Conservation (phyloP, 2,113 vertebrate species). For the Crypturellus undulatus region DNA sequence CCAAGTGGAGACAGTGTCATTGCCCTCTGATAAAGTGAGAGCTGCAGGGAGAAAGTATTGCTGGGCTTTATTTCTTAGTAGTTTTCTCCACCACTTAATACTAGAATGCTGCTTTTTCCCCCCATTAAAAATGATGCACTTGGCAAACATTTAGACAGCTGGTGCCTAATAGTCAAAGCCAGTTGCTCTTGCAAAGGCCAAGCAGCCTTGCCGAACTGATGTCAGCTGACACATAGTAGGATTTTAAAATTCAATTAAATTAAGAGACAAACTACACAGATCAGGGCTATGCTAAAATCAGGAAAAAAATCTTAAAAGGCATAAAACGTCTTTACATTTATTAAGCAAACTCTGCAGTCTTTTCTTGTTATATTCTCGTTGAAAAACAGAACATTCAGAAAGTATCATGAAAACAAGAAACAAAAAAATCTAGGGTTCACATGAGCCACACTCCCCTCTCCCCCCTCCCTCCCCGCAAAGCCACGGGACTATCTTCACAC, state of each 20-base stretch:
- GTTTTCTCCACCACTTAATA: background rate
- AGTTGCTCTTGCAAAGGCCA: conserved; percentile 10
- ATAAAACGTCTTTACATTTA: conserved; percentile 61
- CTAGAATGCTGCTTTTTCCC: background rate
- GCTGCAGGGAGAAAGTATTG: background rate
- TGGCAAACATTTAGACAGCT: conserved; percentile 21
- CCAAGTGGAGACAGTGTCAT: background rate
- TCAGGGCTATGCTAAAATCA: conserved; percentile 47
- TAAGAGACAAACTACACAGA: conserved; percentile 32
- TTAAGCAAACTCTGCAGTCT: conserved; percentile 62
- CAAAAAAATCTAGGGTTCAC: conserved; percentile 14
- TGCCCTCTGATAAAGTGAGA: background rate
- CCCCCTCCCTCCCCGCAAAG: background rate
- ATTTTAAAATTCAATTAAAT: conserved; percentile 44
- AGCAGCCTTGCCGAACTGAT: background rate
- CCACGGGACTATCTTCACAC: background rate
- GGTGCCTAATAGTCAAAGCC: conserved; percentile 18
- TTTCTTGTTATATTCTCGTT: conserved; percentile 51
- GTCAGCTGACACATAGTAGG: conserved; percentile 12
- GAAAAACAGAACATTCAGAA: conserved; percentile 62
- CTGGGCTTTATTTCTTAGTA: background rate
- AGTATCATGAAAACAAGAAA: conserved; percentile 26
- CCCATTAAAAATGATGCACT: background rate
- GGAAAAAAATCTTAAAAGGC: conserved; percentile 60
- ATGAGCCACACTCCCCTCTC: background rate